Percentiles rank a stretch among this genome's conserved stretches.
Conservation (phyloP, 2,888 invertebrate genomes). For the Cataglyphis rosenhaueri region DNA sequence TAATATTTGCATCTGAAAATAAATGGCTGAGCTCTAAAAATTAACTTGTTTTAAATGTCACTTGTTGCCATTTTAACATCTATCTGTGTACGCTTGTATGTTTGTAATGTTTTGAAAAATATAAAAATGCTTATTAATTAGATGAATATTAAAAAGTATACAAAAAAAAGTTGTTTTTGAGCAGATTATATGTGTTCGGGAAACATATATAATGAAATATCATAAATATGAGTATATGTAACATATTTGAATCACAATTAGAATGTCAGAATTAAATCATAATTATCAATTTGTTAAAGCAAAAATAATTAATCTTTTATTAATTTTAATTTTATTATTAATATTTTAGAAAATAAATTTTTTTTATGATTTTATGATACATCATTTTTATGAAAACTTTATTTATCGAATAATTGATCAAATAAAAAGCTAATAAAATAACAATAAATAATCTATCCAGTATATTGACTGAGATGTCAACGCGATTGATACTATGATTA, state of each 20-base stretch:
- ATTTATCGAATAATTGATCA: not conserved
- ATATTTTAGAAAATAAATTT: not conserved
- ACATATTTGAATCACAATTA: not conserved
- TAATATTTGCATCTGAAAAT: slow-evolving; percentile 1
- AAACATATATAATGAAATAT: not conserved
- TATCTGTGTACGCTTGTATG: not conserved
- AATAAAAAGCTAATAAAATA: not conserved
- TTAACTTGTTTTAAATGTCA: slow-evolving; percentile 12
- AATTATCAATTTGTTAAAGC: not conserved
- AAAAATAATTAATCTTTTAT: not conserved
- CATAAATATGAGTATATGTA: not conserved
- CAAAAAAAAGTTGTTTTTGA: not conserved
- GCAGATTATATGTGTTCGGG: not conserved
- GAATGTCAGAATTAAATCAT: not conserved
- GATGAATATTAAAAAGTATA: not conserved
- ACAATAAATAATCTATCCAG: not conserved
- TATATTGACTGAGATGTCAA: not conserved
- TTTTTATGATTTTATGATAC: too few relatives aligned
- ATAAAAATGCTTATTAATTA: not conserved
- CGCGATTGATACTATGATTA: not conserved
- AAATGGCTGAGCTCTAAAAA: slow-evolving; percentile 1
- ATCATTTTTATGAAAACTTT: too few relatives aligned
- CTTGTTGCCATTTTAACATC: not conserved
- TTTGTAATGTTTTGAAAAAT: not conserved
- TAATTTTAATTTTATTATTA: not conserved